Evolutionary conservation across 2,888 invertebrate species (phyloP).

Genomic region (Epinotia nisella): DNA sequence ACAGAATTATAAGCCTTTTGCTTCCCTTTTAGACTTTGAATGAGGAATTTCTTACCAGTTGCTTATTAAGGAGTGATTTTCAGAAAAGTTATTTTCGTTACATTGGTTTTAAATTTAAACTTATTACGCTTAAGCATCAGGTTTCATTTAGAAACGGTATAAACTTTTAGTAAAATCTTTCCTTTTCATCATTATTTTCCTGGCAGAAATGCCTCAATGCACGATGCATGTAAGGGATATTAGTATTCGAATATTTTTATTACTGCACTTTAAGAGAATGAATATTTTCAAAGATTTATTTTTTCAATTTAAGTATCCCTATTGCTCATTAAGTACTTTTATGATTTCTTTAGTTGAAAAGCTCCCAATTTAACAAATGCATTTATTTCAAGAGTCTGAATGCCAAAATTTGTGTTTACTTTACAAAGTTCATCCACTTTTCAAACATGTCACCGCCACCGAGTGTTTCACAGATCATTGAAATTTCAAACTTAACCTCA

Average conservation of each 20-base stretch:
- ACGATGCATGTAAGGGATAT: constrained; percentile 32
- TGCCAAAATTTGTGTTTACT: constrained; percentile 15
- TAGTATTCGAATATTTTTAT: constrained; percentile 26
- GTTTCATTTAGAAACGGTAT: background rate
- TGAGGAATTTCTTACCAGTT: constrained; percentile 25
- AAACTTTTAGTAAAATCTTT: background rate
- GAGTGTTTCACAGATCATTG: constrained; percentile 32
- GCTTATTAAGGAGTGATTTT: background rate
- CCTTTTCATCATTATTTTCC: background rate
- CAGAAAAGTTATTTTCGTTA: background rate
- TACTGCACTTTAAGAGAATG: constrained; percentile 24
- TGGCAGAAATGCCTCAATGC: constrained; percentile 20
- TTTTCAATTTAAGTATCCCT: constrained; percentile 33
- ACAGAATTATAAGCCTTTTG: constrained; percentile 26
- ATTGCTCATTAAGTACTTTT: constrained; percentile 37
- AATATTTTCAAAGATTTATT: constrained; percentile 30
- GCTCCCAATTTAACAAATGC: constrained; percentile 25
- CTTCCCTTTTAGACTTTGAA: constrained; percentile 25
- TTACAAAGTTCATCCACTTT: constrained; percentile 40
- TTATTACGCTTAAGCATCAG: background rate
- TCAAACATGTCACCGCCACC: constrained; percentile 22
- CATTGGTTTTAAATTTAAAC: background rate
- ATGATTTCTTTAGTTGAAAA: constrained; percentile 14
- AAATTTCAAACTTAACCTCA: constrained; percentile 37
- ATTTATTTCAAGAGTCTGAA: constrained; percentile 37